phyloP scores from a whole-genome alignment of 1,140 invertebrate species.

The Drosophila willistoni region DNA sequence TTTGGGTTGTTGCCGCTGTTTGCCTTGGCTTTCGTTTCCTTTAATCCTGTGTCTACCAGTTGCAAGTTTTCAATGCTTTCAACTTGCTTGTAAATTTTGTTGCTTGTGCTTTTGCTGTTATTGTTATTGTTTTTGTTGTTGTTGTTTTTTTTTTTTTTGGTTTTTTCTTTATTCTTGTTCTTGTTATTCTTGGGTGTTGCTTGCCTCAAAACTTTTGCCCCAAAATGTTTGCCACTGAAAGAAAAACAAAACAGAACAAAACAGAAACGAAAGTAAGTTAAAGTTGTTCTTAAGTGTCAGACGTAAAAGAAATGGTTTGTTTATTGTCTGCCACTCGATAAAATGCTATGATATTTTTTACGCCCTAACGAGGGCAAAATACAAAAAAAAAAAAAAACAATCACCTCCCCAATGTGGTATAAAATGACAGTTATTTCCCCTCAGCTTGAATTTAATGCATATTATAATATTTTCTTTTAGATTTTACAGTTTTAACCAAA shows the following conservation, averaged over 20 bases:
- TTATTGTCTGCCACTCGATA: conserved; percentile 40
- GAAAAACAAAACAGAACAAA: conserved; percentile 40
- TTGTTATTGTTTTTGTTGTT: neutral
- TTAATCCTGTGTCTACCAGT: conserved; percentile 30
- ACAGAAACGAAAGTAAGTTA: conserved; percentile 57
- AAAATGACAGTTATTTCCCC: neutral
- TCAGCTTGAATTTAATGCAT: no score
- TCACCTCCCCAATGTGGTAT: neutral
- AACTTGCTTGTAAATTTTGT: conserved; percentile 25
- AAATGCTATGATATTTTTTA: conserved; percentile 11
- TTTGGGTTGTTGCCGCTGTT: conserved; percentile 32
- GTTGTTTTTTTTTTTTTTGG: neutral
- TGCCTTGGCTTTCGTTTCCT: conserved; percentile 14
- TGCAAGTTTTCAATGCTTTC: conserved; percentile 34
- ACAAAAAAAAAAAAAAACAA: neutral
- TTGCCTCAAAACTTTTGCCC: conserved; percentile 35
- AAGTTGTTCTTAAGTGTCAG: conserved; percentile 53
- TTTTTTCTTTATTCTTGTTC: conserved; percentile 17
- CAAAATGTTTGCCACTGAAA: conserved; percentile 58
- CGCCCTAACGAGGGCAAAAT: neutral
- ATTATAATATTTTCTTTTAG: no score
- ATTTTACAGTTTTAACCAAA: no score
- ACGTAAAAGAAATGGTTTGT: conserved; percentile 39
- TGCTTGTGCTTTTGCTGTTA: conserved; percentile 16
- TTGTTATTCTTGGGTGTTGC: conserved; percentile 18